Base-by-base conservation (phyloP, 2,113 vertebrate species). In the Limanda limanda region DNA sequence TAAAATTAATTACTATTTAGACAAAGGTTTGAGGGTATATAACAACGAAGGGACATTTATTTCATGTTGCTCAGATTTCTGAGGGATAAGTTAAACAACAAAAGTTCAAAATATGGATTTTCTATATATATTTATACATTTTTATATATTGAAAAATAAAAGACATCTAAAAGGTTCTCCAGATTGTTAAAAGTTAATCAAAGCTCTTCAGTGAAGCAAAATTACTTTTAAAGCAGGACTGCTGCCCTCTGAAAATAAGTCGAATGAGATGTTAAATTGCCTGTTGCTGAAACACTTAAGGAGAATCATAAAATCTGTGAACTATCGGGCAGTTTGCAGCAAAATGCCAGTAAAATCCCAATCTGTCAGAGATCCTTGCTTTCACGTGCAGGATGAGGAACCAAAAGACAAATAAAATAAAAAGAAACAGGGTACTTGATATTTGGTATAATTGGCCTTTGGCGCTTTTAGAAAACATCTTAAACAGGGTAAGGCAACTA, bases 171-270 rank as follows among this genome's bases (percentile, higher is more conserved):
- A 37, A 42, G 40, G 52, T 45, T 64, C 23, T 10, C 10, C 55
- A 23, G 25, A 31, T 21, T 72, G 51, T 31, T 63, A 12, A 48
- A 45, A 18, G 25, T 68, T 20, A 63, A 73, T 58, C 24, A 58
- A 42, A 58, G 9, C 20, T 35, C 15, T 64, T n/a, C 6, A 20
- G 27, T 25, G 45, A 62, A 69, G 25, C 13, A 60, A 7, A 37
- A 23, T 21, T 20, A 47, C 70, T 55, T 15, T 48, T 47, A 35
- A 18, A 56, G 25, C 18, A 21, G n/a, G 21, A 25, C 4, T 0
- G 4, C 31, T 58, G 27, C 15, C 10, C 52, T n/a, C 35, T 51
- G 21, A 42, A 40, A 25, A 55, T 25, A 55, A 37, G 8, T 40
- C 8, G 6, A 11, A 64, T 59, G 15, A 40, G 20, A 59, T 25